Evolutionary conservation across 2,888 invertebrate species (phyloP).

Genomic region (Orchesellides sinensis): DNA sequence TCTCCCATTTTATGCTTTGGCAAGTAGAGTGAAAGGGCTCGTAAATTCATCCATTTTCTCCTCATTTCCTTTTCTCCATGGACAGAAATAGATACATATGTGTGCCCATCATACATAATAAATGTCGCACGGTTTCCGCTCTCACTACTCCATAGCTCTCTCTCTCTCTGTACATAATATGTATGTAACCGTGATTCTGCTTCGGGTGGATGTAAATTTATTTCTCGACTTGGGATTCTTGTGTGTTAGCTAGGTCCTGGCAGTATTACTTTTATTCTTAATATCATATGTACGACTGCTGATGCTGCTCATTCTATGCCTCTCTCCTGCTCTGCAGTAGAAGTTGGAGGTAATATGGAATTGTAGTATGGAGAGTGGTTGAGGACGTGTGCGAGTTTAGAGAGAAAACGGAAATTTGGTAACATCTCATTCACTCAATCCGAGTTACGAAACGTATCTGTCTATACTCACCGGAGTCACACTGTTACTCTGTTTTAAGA

Average conservation of each 20-base stretch:
- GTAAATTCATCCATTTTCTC: slow-evolving; percentile 65
- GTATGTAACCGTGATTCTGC: slow-evolving; percentile 18
- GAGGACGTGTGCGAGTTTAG: neutral
- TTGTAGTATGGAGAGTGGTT: neutral
- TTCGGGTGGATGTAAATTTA: slow-evolving; percentile 56
- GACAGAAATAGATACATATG: slow-evolving; percentile 63
- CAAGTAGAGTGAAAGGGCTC: slow-evolving; percentile 61
- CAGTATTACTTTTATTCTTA: slow-evolving; percentile 14
- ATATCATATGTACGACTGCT: slow-evolving; percentile 8
- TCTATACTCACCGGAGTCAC: too few relatives aligned
- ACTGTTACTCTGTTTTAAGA: too few relatives aligned
- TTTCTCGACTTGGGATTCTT: slow-evolving; percentile 46
- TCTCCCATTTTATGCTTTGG: slow-evolving; percentile 61
- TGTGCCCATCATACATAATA: slow-evolving; percentile 65
- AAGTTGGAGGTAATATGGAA: neutral
- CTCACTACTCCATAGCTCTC: slow-evolving; percentile 32
- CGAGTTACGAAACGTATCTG: too few relatives aligned
- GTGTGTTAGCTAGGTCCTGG: neutral
- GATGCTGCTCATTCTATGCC: neutral
- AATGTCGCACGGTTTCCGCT: slow-evolving; percentile 64
- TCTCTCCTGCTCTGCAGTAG: too few relatives aligned
- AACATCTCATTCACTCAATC: slow-evolving; percentile 57
- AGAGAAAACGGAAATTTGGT: slow-evolving; percentile 57
- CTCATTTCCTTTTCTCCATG: slow-evolving; percentile 64
- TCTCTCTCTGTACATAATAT: neutral